Evolutionary conservation across 1,140 invertebrate genomes (phyloP).

Genomic region (Apis florea): DNA sequence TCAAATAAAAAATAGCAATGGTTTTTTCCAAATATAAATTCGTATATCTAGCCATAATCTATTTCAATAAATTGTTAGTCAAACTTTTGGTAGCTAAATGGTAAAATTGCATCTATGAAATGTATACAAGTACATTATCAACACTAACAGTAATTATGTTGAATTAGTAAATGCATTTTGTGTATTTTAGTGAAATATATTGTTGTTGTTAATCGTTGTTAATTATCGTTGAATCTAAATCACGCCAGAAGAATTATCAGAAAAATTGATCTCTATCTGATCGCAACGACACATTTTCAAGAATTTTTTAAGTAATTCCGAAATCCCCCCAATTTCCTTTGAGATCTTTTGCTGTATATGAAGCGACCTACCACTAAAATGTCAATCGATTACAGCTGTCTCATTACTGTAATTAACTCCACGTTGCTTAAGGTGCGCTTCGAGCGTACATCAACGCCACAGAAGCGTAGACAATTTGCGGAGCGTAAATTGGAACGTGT

Average conservation of each 20-base stretch:
- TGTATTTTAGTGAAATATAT: constrained; percentile 45
- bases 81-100: constrained; percentile 51
- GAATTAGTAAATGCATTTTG: constrained; percentile 60
- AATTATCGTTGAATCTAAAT: background rate
- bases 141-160: constrained; percentile 44
- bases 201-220: constrained; percentile 1
- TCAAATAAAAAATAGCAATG: background rate
- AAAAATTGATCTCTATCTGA: background rate
- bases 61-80: background rate
- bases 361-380: background rate
- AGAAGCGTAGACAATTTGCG: constrained; percentile 47
- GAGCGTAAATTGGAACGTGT: constrained; percentile 51
- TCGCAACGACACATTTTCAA: background rate
- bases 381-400: constrained; percentile 2
- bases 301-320: too few relatives aligned
- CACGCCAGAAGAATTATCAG: background rate
- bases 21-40: too few relatives aligned
- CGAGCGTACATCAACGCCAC: background rate
- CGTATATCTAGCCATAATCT: background rate
- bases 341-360: background rate
- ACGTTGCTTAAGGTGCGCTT: constrained; percentile 3
- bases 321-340: background rate
- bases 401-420: constrained; percentile 21
- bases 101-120: constrained; percentile 47
- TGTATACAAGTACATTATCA: constrained; percentile 58